A percentile compares a stretch with the other conserved stretches of the same genome.
Evolutionary conservation across 2,888 invertebrate species (phyloP).

Genomic region (Atethmia centrago): DNA sequence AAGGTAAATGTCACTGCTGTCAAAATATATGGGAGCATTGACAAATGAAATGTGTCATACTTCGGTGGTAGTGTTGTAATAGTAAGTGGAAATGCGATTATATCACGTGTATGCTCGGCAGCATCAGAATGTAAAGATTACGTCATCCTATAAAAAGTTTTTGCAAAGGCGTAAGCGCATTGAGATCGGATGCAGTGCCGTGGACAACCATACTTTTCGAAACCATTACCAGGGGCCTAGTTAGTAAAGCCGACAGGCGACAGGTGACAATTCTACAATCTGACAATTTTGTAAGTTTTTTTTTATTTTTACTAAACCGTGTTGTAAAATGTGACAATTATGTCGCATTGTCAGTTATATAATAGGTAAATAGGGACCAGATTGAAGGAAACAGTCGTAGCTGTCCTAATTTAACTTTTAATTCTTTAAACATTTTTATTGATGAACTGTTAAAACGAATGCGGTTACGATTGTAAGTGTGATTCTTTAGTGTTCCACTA

Average conservation of each 20-base stretch:
- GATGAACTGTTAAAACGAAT: not conserved
- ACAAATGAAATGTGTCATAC: not conserved
- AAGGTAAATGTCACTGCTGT: not conserved
- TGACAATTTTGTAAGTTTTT: too few relatives aligned
- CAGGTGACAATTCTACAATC: too few relatives aligned
- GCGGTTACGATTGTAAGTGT: not conserved
- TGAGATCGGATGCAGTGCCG: slow-evolving; percentile 5
- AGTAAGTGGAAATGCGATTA: slow-evolving; percentile 40
- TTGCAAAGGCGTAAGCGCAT: slow-evolving; percentile 1
- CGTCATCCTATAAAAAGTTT: slow-evolving; percentile 8
- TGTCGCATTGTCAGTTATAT: not conserved
- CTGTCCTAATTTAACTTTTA: not conserved
- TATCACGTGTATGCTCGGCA: slow-evolving; percentile 20
- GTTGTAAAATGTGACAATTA: too few relatives aligned
- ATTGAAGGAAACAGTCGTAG: not conserved
- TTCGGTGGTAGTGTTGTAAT: slow-evolving; percentile 18
- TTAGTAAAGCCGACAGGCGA: not conserved
- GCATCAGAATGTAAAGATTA: slow-evolving; percentile 8
- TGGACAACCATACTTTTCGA: not conserved
- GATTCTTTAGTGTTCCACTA: not conserved
- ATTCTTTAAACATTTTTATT: not conserved
- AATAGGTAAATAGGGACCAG: not conserved
- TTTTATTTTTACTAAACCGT: too few relatives aligned
- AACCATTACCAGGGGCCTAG: not conserved
- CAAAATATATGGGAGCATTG: slow-evolving; percentile 1